phyloP scores from a whole-genome alignment of 2,797 vertebrate genomes.

The Parotocinclus haroldoi region DNA sequence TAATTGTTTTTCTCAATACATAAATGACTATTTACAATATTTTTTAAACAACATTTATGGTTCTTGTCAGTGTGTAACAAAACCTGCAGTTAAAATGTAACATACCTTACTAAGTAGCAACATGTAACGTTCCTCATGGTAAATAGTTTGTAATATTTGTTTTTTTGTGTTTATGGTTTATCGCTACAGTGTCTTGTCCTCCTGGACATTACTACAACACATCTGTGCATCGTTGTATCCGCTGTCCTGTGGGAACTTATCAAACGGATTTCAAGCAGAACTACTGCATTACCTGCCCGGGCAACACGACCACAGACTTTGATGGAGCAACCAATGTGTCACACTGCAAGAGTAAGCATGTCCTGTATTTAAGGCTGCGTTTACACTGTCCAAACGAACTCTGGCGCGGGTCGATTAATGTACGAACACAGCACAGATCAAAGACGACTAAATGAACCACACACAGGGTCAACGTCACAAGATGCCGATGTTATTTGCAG shows the following conservation, averaged over 20 bases:
- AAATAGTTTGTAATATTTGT: background rate
- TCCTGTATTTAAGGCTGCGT: background rate
- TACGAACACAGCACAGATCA: too few species aligned
- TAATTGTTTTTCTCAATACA: too few species aligned
- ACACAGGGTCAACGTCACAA: too few species aligned
- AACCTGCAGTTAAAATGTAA: too few species aligned
- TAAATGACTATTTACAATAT: too few species aligned
- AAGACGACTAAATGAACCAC: too few species aligned
- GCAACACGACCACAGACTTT: constrained; percentile 96
- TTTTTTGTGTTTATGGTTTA: constrained; percentile 9
- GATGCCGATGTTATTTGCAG: too few species aligned
- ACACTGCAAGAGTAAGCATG: constrained; percentile 92
- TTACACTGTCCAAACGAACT: too few species aligned
- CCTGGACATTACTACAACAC: constrained; percentile 93
- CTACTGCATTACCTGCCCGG: constrained; percentile 92
- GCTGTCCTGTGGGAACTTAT: constrained; percentile 90
- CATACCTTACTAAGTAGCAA: background rate
- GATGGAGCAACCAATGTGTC: constrained; percentile 93
- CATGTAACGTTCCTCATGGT: background rate
- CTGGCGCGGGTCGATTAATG: too few species aligned
- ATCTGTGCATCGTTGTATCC: constrained; percentile 90
- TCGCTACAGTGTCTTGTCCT: constrained; percentile 36
- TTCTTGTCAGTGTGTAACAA: background rate
- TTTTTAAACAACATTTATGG: too few species aligned
- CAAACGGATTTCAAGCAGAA: constrained; percentile 96